Conservation (phyloP, 1,140 invertebrate genomes). For the Goniozus legneri region DNA sequence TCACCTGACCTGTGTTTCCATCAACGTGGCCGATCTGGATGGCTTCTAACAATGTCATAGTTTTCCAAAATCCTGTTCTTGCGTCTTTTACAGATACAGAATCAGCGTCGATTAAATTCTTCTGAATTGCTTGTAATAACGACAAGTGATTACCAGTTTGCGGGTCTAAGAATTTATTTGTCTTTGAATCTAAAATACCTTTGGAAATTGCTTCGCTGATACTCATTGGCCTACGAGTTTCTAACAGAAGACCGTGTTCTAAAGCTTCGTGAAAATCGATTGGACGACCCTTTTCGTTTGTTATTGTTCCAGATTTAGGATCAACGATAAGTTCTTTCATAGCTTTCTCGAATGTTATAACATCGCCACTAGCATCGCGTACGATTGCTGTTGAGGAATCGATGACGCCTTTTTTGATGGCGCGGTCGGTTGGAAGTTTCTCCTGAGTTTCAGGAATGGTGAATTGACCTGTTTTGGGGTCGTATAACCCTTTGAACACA, state of each 20-base stretch:
- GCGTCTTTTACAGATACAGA: slow-evolving; percentile 83
- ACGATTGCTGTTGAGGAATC: slow-evolving; percentile 78
- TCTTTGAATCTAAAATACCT: slow-evolving; percentile 73
- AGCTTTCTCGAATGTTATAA: slow-evolving; percentile 79
- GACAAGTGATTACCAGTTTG: slow-evolving; percentile 71
- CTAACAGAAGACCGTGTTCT: slow-evolving; percentile 76
- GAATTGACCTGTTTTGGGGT: slow-evolving; percentile 69
- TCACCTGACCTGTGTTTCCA: slow-evolving; percentile 68
- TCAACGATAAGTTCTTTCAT: slow-evolving; percentile 77
- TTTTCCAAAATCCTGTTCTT: slow-evolving; percentile 68
- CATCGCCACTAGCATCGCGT: slow-evolving; percentile 57
- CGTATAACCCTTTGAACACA: slow-evolving; percentile 81
- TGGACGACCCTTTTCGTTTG: slow-evolving; percentile 60
- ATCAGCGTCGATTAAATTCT: slow-evolving; percentile 74
- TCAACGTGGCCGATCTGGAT: slow-evolving; percentile 73
- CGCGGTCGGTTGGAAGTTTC: slow-evolving; percentile 70
- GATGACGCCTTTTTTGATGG: slow-evolving; percentile 75
- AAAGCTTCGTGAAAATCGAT: slow-evolving; percentile 83
- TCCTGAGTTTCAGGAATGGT: slow-evolving; percentile 68
- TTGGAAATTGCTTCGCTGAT: slow-evolving; percentile 81
- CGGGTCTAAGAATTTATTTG: slow-evolving; percentile 77
- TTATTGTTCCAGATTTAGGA: slow-evolving; percentile 67
- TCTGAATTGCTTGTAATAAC: slow-evolving; percentile 69
- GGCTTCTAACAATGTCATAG: slow-evolving; percentile 72
- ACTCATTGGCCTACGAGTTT: slow-evolving; percentile 76